These are phyloP conservation scores for Acleris sparsana DNA, from an alignment of 2,888 invertebrate species.

Conservation along the genomic window DNA sequence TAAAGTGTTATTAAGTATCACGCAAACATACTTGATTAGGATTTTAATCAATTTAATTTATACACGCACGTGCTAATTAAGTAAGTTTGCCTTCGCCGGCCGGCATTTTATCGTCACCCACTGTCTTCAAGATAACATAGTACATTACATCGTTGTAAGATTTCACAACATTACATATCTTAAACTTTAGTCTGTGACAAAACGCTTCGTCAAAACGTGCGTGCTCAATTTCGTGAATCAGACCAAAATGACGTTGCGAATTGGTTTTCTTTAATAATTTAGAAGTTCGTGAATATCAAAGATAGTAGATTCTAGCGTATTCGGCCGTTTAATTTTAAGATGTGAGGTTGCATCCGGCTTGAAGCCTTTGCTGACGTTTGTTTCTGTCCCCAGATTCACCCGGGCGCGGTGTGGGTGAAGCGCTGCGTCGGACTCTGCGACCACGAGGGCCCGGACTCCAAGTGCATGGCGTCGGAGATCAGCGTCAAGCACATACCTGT, in stretches of 20 bases:
- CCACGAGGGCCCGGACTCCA: slow-evolving; percentile 58
- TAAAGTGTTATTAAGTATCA: background rate
- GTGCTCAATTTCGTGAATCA: too few species aligned
- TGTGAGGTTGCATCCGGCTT: slow-evolving; percentile 42
- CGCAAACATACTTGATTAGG: background rate
- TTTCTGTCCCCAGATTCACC: slow-evolving; percentile 72
- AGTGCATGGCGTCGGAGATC: slow-evolving; percentile 62
- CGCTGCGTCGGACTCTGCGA: slow-evolving; percentile 75
- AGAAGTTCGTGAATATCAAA: too few species aligned
- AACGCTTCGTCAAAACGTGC: background rate
- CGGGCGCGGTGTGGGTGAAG: slow-evolving; percentile 75
- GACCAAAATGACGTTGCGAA: too few species aligned
- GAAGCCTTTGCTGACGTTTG: slow-evolving; percentile 40
- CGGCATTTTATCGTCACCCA: slow-evolving; percentile 20
- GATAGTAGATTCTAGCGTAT: background rate
- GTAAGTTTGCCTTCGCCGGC: background rate
- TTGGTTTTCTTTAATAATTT: too few species aligned
- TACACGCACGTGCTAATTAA: background rate
- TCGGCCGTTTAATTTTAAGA: background rate
- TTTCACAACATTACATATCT: slow-evolving; percentile 34
- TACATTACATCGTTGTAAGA: slow-evolving; percentile 8
- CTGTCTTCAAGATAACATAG: slow-evolving; percentile 17
- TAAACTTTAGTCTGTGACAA: slow-evolving; percentile 19
- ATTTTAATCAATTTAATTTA: background rate
- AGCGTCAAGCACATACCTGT: slow-evolving; percentile 66